These are phyloP conservation scores for Synergus umbraculus DNA, from an alignment of 2,888 invertebrate genomes.

Conservation along the genomic window DNA sequence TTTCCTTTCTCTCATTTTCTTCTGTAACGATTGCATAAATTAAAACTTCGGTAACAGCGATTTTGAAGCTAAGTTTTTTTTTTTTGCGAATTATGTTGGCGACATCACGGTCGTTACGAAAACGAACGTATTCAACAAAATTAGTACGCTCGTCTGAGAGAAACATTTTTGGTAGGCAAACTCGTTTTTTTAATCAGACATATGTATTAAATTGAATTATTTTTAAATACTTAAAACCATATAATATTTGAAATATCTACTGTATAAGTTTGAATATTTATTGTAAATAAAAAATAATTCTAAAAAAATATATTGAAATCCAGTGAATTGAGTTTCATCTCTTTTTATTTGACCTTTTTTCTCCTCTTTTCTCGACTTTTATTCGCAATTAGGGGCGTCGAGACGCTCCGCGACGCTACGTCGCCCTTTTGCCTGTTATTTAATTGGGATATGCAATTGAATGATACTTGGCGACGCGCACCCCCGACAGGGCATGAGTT, in stretches of 20 bases:
- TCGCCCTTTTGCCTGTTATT: constrained; percentile 77
- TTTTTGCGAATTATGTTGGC: not conserved
- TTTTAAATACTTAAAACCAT: no score
- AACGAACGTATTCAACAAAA: no score
- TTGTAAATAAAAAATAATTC: not conserved
- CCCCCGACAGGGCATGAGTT: constrained; percentile 62
- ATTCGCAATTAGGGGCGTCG: constrained; percentile 75
- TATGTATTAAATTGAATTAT: no score
- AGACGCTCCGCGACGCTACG: constrained; percentile 74
- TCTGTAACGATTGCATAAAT: constrained; percentile 11
- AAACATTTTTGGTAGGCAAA: not conserved
- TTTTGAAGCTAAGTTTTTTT: not conserved
- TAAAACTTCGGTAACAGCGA: not conserved
- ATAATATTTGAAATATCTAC: no score
- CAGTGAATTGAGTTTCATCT: constrained; percentile 33
- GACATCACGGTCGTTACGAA: no score
- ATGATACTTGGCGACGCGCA: constrained; percentile 71
- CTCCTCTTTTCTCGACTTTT: constrained; percentile 48
- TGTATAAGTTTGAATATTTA: no score
- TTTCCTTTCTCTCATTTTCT: not conserved
- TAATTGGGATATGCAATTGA: constrained; percentile 77
- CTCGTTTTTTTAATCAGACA: no score
- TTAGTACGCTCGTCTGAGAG: not conserved
- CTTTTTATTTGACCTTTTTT: constrained; percentile 66
- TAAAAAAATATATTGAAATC: not conserved